Evolutionary conservation across 2,113 vertebrate species (phyloP), one percentile per base, ranked within the genome.

Genomic region (Callorhinus ursinus): DNA sequence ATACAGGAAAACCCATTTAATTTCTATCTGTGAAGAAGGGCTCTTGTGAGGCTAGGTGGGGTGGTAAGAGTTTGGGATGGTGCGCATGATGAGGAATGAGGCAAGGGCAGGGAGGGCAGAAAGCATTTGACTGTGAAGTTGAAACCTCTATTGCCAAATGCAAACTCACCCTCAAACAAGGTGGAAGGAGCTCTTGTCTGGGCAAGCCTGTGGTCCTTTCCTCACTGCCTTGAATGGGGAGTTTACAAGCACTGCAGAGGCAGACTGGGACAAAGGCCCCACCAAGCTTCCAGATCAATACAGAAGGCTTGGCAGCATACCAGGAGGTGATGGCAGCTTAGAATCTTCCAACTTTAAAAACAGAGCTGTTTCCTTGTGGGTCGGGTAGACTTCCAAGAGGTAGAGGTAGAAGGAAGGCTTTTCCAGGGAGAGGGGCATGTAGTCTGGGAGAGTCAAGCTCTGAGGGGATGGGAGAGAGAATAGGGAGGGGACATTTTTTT

Each of bases 1-100:
- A 93, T 84, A 53, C 46, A 92, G 51, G 26, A 77, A 97, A 96
- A 31, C 65, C 57, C 79, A 82, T 81, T 82, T 88, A 24, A 19
- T 51, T 91, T 89, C 76, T 69, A 28, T 12, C 65, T 86, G 51
- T 57, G 85, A 91, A 86, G 74, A 89, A 82, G 71, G 65, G 63
- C n/a, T 69, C 88, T 90, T 53, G 22, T 57, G 80, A 88, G 93
- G 61, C 87, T 63, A 81, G 57, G 90, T 26, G 14, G 59, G 85
- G 33, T 42, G 53, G 42, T 28, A 36, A 85, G 28, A 24, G 24
- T 55, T 76, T 80, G 90, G 79, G 88, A 72, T 12, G n/a, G 49
- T 63, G n/a, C 31, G 2, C 46, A 16, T 49, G 55, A 39, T 51
- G 39, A 90, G 18, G 57, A 97, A 51, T 16, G 31, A 28, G 49